Evolutionary conservation across 2,113 vertebrate species (phyloP).

Genomic region (Propithecus coquereli): DNA sequence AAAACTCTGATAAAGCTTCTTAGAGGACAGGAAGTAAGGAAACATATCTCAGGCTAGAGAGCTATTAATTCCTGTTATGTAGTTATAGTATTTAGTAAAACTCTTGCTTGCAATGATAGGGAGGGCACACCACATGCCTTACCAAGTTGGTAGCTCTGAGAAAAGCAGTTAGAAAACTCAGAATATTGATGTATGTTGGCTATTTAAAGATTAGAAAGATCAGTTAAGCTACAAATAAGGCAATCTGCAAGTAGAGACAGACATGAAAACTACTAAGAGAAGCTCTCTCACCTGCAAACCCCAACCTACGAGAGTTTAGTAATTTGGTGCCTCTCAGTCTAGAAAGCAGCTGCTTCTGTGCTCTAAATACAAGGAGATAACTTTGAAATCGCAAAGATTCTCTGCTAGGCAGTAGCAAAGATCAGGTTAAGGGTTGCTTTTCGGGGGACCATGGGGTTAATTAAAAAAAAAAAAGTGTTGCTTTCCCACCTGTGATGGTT

Average conservation of each 20-base stretch:
- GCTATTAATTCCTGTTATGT: neutral
- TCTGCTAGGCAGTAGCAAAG: neutral
- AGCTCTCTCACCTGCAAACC: neutral
- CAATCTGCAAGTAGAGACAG: neutral
- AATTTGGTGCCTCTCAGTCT: neutral
- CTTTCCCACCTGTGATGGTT: neutral
- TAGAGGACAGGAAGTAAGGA: neutral
- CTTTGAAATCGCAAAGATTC: neutral
- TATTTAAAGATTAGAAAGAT: neutral
- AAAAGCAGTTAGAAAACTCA: slow-evolving; percentile 24
- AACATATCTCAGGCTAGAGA: neutral
- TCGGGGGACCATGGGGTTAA: no score
- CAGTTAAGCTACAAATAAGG: neutral
- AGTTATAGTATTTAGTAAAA: neutral
- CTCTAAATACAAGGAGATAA: neutral
- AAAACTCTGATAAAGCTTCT: neutral
- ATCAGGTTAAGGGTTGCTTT: neutral
- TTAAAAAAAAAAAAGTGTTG: neutral
- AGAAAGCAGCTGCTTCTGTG: neutral
- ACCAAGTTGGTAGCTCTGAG: neutral
- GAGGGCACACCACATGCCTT: neutral
- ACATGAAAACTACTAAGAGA: neutral
- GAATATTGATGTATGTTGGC: neutral
- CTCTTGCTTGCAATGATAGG: neutral
- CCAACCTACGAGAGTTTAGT: neutral